A percentile compares a stretch with the other conserved stretches of the same genome.
These are phyloP conservation scores for Nebria salina DNA, from an alignment of 2,888 invertebrate species.

Conservation along the genomic window DNA sequence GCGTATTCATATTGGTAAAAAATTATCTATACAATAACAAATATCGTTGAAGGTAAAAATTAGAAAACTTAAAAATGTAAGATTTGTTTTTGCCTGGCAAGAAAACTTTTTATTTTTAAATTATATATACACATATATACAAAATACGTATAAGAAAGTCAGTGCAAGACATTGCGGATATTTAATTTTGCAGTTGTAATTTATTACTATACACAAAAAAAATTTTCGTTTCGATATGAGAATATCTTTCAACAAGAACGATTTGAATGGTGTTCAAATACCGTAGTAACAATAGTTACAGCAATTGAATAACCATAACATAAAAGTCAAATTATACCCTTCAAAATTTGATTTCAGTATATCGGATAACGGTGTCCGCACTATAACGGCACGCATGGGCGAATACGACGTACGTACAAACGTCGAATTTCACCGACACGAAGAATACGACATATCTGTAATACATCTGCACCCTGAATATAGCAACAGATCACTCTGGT, in stretches of 20 bases:
- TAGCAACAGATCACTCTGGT: constrained; percentile 10
- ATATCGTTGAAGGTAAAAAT: too few species aligned
- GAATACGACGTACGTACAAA: constrained; percentile 39
- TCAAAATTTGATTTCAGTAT: neutral
- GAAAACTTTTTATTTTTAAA: too few species aligned
- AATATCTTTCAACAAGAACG: neutral
- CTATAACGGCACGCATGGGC: constrained; percentile 36
- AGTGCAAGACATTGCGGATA: neutral
- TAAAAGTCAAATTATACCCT: neutral
- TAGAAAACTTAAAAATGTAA: too few species aligned
- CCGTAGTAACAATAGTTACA: neutral
- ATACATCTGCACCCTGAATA: constrained; percentile 30
- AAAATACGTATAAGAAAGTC: neutral
- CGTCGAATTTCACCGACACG: constrained; percentile 38
- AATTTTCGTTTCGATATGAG: neutral
- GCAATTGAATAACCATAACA: neutral
- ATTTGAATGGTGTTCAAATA: neutral
- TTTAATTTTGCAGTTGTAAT: too few species aligned
- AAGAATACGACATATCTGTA: constrained; percentile 29
- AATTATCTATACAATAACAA: too few species aligned
- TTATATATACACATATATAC: too few species aligned
- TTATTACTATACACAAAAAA: too few species aligned
- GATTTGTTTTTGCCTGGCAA: too few species aligned
- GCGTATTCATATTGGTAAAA: too few species aligned
- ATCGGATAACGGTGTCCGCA: constrained; percentile 25